These are phyloP conservation scores for Hirtodrosophila cameraria DNA, from an alignment of 2,888 invertebrate species.

Conservation along the genomic window DNA sequence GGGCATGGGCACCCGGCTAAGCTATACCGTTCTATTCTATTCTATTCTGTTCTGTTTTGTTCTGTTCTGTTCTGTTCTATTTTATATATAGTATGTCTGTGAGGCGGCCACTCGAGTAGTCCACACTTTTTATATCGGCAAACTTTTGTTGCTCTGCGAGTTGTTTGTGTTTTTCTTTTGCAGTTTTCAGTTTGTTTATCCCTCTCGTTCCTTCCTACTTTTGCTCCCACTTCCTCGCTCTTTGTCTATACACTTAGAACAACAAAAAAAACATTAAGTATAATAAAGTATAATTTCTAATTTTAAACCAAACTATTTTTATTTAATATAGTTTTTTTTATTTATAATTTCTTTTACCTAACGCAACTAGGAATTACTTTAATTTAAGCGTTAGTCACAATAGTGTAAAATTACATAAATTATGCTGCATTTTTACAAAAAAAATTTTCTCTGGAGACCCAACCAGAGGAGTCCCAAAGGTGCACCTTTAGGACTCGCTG, in stretches of 20 bases:
- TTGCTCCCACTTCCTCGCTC: background rate
- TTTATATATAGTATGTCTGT: conserved; percentile 61
- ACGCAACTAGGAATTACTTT: no score
- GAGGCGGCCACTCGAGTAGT: conserved; percentile 72
- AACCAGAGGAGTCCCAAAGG: no score
- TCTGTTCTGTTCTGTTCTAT: conserved; percentile 53
- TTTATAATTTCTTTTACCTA: no score
- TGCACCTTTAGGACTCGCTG: no score
- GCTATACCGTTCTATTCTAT: conserved; percentile 48
- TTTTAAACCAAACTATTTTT: no score
- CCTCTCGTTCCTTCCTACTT: conserved; percentile 17
- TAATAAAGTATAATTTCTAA: no score
- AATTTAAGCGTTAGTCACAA: no score
- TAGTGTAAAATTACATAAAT: no score
- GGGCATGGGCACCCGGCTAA: conserved; percentile 55
- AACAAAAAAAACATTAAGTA: no score
- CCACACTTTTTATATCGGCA: conserved; percentile 79
- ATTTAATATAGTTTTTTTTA: no score
- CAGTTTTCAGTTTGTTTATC: conserved; percentile 76
- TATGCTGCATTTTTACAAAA: no score
- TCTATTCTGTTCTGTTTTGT: conserved; percentile 4
- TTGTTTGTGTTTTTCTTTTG: conserved; percentile 80
- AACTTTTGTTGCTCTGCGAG: conserved; percentile 78
- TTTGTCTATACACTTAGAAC: background rate
- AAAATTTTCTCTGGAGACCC: no score